phyloP scores from a whole-genome alignment of 2,113 vertebrate genomes.

The Hyperopisus bebe region DNA sequence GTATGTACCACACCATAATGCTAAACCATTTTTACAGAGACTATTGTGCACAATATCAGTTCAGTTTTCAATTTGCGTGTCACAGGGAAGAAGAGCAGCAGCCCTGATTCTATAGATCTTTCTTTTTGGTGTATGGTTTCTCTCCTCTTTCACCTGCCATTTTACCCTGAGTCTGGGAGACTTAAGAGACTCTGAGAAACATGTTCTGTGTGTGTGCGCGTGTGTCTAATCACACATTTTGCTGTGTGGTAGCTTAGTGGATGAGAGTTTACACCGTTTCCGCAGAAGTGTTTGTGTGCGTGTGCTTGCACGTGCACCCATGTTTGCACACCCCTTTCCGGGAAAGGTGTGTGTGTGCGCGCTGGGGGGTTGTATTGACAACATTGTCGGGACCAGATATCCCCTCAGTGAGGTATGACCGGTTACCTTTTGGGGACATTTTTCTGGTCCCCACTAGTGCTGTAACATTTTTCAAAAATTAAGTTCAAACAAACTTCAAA shows the following conservation, averaged over 20 bases:
- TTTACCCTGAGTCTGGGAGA: background rate
- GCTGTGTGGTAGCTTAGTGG: background rate
- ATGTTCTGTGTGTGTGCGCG: background rate
- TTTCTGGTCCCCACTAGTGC: too few relatives aligned
- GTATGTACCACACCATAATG: background rate
- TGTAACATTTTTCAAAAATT: too few relatives aligned
- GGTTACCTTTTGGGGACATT: background rate
- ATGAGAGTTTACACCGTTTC: background rate
- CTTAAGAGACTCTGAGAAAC: background rate
- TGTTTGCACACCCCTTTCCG: background rate
- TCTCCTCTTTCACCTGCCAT: background rate
- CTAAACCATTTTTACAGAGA: background rate
- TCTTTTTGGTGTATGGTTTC: background rate
- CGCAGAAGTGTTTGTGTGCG: background rate
- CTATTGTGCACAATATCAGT: background rate
- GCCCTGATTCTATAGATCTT: background rate
- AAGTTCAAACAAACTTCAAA: too few relatives aligned
- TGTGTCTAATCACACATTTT: background rate
- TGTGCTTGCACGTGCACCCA: background rate
- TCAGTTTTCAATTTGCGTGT: background rate
- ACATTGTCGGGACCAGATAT: too few relatives aligned
- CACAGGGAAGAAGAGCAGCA: background rate
- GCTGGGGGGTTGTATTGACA: too few relatives aligned
- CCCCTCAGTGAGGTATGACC: too few relatives aligned
- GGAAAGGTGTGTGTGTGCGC: background rate